phyloP scores from a whole-genome alignment of 2,113 vertebrate species.

The Eurypyga helias region DNA sequence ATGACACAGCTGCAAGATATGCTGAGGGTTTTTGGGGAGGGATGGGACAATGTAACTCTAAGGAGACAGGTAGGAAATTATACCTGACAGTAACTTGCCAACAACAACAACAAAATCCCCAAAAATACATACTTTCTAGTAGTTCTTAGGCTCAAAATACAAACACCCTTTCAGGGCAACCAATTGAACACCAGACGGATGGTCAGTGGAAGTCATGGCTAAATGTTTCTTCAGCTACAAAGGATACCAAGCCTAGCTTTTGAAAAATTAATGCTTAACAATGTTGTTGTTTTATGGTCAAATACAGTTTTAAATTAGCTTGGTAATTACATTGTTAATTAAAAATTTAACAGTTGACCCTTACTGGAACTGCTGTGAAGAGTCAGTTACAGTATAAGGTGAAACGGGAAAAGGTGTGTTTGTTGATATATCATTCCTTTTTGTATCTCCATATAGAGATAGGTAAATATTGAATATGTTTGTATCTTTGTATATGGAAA shows the following conservation, averaged over 20 bases:
- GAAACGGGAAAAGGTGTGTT: not conserved
- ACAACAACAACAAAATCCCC: not conserved
- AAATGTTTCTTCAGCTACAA: not conserved
- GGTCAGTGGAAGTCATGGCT: not conserved
- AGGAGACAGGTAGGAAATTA: not conserved
- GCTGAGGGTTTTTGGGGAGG: not conserved
- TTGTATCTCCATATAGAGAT: not conserved
- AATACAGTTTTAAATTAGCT: not conserved
- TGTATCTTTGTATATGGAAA: not conserved
- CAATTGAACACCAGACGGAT: not conserved
- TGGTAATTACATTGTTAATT: not conserved
- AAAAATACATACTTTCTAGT: too few species aligned
- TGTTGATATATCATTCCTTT: not conserved
- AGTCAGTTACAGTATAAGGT: accelerated
- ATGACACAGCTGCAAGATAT: not conserved
- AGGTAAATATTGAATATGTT: not conserved
- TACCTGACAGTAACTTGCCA: not conserved
- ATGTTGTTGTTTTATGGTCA: not conserved
- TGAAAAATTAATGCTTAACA: not conserved
- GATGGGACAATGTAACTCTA: not conserved
- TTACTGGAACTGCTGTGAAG: not conserved
- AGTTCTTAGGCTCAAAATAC: not conserved
- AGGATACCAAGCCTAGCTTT: not conserved
- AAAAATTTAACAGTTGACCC: not conserved
- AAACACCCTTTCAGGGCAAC: not conserved